These are phyloP conservation scores for Dufourea novaeangliae DNA, from an alignment of 1,140 invertebrate species.

Conservation along the genomic window DNA sequence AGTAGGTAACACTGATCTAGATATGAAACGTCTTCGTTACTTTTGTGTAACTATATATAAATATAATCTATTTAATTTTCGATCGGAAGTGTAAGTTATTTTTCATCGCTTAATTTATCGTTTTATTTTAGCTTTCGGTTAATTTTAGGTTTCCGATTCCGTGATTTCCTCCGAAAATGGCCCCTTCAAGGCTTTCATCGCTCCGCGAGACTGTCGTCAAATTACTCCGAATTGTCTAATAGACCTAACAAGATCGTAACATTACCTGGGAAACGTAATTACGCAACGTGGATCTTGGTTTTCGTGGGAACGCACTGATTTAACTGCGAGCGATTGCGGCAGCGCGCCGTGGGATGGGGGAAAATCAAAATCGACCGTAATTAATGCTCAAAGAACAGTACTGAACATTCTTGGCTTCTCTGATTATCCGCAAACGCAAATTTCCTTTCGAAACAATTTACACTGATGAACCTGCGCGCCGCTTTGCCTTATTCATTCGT, in stretches of 20 bases:
- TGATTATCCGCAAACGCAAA: neutral
- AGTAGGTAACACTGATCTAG: no score
- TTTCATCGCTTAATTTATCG: no score
- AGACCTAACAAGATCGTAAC: constrained; percentile 33
- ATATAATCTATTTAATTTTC: no score
- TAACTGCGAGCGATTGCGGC: constrained; percentile 1
- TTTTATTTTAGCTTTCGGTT: no score
- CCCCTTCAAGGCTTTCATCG: neutral
- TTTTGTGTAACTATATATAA: no score
- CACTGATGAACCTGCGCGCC: neutral
- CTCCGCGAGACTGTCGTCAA: constrained; percentile 7
- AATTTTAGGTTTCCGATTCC: no score
- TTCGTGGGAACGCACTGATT: constrained; percentile 8
- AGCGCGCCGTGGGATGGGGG: neutral
- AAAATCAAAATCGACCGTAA: neutral
- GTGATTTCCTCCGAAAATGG: no score
- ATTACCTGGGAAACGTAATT: constrained; percentile 38
- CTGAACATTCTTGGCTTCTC: neutral
- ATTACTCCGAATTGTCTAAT: constrained; percentile 7
- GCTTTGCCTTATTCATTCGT: neutral
- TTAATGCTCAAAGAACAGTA: neutral
- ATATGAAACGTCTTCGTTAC: no score
- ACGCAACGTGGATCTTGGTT: constrained; percentile 16
- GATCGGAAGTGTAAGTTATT: no score
- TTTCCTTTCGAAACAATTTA: constrained; percentile 21